Percentiles rank a stretch among this genome's conserved stretches.
Evolutionary conservation across 2,888 invertebrate species (phyloP).

Genomic region (Troides helena): DNA sequence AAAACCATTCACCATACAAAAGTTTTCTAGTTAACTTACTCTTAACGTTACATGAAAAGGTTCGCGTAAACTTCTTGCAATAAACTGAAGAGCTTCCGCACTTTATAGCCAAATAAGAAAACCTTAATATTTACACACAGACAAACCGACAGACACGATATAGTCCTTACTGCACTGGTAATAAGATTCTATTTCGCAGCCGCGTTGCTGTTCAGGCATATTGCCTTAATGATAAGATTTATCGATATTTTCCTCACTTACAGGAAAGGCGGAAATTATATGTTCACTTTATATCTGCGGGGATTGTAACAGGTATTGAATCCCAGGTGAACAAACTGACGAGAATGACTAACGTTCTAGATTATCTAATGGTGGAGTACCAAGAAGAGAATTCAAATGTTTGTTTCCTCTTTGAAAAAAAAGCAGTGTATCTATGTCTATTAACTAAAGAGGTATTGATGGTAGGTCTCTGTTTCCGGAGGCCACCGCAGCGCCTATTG

Average conservation of each 20-base stretch:
- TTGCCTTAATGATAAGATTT: conserved; percentile 2
- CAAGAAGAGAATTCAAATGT: too few species aligned
- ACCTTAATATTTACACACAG: conserved; percentile 4
- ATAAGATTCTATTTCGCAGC: background rate
- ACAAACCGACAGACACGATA: background rate
- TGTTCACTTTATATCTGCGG: background rate
- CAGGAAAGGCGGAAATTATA: background rate
- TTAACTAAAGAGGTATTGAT: too few species aligned
- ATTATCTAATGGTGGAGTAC: too few species aligned
- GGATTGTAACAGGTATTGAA: background rate
- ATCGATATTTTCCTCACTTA: background rate
- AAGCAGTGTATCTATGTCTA: too few species aligned
- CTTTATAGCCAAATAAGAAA: conserved; percentile 16
- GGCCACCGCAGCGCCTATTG: too few species aligned
- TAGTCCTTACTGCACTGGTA: background rate
- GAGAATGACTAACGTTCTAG: too few species aligned
- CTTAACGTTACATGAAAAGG: conserved; percentile 14
- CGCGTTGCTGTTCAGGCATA: background rate
- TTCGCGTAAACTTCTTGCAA: conserved; percentile 17
- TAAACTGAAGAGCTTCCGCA: conserved; percentile 18
- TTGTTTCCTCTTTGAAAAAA: too few species aligned
- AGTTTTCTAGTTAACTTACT: conserved; percentile 16
- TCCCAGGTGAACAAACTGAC: too few species aligned
- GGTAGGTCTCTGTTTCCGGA: too few species aligned
- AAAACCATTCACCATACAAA: conserved; percentile 8